Evolutionary conservation across 2,888 invertebrate species (phyloP).

Genomic region (Himalopsyche anomala): DNA sequence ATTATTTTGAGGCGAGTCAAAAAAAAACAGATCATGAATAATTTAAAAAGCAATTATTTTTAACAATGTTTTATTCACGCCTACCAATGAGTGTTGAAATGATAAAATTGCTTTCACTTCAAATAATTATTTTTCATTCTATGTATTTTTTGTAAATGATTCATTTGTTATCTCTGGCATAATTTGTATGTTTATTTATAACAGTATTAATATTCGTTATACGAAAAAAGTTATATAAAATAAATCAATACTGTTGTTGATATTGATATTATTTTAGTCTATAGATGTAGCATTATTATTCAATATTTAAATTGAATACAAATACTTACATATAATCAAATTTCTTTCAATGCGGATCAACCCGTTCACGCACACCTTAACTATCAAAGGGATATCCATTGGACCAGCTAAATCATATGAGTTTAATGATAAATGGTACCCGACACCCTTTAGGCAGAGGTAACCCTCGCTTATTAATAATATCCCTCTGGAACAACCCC

Average conservation of each 20-base stretch:
- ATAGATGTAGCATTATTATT: no score
- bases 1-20: not conserved
- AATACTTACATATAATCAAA: no score
- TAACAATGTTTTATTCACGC: not conserved
- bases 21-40: not conserved
- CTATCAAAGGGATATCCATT: slow-evolving; percentile 51
- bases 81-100: not conserved
- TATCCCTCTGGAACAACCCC: slow-evolving; percentile 45
- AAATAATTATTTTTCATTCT: not conserved
- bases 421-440: slow-evolving; percentile 57
- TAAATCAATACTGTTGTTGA: no score
- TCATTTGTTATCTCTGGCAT: not conserved
- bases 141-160: not conserved
- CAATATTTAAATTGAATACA: no score
- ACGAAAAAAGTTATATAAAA: no score
- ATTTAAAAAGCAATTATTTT: not conserved
- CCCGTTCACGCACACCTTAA: not conserved
- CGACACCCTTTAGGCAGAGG: slow-evolving; percentile 53
- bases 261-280: no score
- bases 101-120: not conserved
- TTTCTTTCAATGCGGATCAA: not conserved
- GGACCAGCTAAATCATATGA: slow-evolving; percentile 58
- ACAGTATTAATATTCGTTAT: no score
- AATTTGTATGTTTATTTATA: no score
- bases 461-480: slow-evolving; percentile 60